Base-by-base conservation (phyloP, 2,888 invertebrate genomes). In the Platerodrilus igneus region DNA sequence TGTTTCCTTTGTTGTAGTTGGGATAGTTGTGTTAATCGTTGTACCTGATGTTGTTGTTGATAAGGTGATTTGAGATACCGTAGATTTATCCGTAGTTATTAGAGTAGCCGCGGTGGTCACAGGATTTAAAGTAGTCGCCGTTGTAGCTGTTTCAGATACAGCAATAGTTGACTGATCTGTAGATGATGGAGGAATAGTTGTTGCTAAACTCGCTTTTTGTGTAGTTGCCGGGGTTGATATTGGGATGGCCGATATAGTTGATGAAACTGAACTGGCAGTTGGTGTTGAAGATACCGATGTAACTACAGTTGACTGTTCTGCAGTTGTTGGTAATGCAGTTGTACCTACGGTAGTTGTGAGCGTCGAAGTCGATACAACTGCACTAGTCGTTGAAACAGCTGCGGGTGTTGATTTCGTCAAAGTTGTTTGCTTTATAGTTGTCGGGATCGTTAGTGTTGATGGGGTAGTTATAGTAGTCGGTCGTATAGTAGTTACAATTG, bases 171-270 rank as follows among this genome's bases (percentile, higher is more conserved):
- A 4, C 8, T 7, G 2, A 11, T 13, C 9, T 17, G 28, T n/a
- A 6, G n/a, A 4, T 10, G 3, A 2, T 18, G 9, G 29, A 2
- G 8, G 7, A 3, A 14, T 13, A n/a, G 8, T 15, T 28, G 17
- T n/a, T 10, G 2, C 8, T 15, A 16, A 4, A 10, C 2, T 2
- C n/a, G 4, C 3, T 7, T 28, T n/a, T 15, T 8, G 11, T 25
- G 48, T 50, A 31, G 48, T 53, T 16, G 48, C 14, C 28, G 49
- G 52, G 45, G 50, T 50, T 27, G 37, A 50, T 51, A 47, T 48
- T 41, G 52, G 44, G 30, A 48, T 56, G 3, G 15, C 15, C 4
- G 15, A 2, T 14, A n/a, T 15, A 8, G 9, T 14, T n/a, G 27
- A 5, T 2, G 11, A n/a, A 13, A 3, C 7, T 7, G 27, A 27